phyloP scores from a whole-genome alignment of 2,113 vertebrate species.

The Acanthochromis polyacanthus region DNA sequence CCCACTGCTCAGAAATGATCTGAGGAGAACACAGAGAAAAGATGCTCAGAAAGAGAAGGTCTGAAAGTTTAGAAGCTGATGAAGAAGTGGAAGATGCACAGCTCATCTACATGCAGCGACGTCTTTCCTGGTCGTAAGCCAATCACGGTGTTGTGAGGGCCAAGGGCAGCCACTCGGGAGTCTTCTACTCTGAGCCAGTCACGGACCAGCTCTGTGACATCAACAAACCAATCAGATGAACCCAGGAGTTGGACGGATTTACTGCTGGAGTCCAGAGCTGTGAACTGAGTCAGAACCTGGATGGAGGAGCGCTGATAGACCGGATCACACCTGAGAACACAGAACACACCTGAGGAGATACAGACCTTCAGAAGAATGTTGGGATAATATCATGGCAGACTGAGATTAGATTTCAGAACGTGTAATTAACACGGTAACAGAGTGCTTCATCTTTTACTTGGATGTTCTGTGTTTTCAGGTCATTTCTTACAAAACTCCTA shows the following conservation, averaged over 20 bases:
- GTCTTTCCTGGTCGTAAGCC: constrained; percentile 82
- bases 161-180: constrained; percentile 73
- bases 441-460: too few species aligned
- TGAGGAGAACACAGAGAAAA: constrained; percentile 24
- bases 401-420: too few species aligned
- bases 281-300: constrained; percentile 83
- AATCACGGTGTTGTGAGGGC: constrained; percentile 66
- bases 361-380: too few species aligned
- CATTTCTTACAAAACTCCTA: too few species aligned
- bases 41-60: not conserved
- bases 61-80: not conserved
- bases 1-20: constrained; percentile 83
- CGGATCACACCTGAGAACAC: constrained; percentile 73
- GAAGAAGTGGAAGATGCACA: too few species aligned
- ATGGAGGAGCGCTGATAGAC: constrained; percentile 81
- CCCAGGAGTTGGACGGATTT: constrained; percentile 76
- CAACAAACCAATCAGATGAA: constrained; percentile 83
- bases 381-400: too few species aligned
- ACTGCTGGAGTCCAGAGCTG: constrained; percentile 65
- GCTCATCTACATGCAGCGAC: constrained; percentile 74
- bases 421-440: too few species aligned
- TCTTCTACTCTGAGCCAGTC: constrained; percentile 78
- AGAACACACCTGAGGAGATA: not conserved
- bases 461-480: too few species aligned
- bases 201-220: constrained; percentile 79